Percentiles rank a stretch among this genome's conserved stretches.
Evolutionary conservation across 1,140 invertebrate genomes (phyloP).

Genomic region (Drosophila saltans): DNA sequence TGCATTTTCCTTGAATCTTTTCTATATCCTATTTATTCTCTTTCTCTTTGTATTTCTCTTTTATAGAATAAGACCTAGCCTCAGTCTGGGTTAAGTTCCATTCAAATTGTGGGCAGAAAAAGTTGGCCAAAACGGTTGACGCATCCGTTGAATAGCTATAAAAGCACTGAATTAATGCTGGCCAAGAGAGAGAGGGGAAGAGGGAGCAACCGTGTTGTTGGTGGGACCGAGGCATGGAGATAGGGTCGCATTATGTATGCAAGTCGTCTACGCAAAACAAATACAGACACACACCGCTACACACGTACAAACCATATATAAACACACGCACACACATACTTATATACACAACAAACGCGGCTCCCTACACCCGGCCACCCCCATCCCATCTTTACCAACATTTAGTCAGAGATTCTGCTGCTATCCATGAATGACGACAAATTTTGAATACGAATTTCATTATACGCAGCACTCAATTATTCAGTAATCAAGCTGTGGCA

Average conservation of each 20-base stretch:
- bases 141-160: conserved; percentile 75
- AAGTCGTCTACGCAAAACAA: conserved; percentile 74
- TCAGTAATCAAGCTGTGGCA: conserved; percentile 72
- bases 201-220: not conserved
- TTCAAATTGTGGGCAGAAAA: conserved; percentile 39
- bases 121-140: conserved; percentile 73
- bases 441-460: conserved; percentile 82
- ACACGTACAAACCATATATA: conserved; percentile 21
- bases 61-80: conserved; percentile 41
- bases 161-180: conserved; percentile 73
- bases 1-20: not conserved
- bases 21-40: not conserved
- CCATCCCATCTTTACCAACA: conserved; percentile 45
- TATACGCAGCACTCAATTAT: conserved; percentile 79
- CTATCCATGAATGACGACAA: conserved; percentile 71
- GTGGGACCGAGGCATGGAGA: not conserved
- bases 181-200: conserved; percentile 20
- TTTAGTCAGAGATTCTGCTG: conserved; percentile 64
- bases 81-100: conserved; percentile 21
- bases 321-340: conserved; percentile 22
- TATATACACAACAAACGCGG: conserved; percentile 18
- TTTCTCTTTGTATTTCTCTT: conserved; percentile 13
- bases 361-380: conserved; percentile 24
- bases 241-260: conserved; percentile 68
- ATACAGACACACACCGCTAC: conserved; percentile 50